These are phyloP conservation scores for Pangasianodon hypophthalmus DNA, from an alignment of 2,113 vertebrate genomes.

Conservation along the genomic window DNA sequence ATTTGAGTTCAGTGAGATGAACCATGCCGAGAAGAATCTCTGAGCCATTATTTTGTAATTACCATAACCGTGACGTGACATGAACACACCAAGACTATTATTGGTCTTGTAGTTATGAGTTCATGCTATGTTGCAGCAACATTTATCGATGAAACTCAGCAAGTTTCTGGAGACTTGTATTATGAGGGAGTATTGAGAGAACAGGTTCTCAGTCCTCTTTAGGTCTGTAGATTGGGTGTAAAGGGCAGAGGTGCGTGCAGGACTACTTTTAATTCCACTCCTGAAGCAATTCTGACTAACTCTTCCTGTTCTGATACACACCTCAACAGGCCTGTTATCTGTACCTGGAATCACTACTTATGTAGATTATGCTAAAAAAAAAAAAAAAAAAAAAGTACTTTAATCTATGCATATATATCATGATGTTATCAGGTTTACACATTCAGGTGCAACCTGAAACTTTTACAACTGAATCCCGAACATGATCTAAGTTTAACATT, in stretches of 20 bases:
- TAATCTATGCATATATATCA: background rate
- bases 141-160: background rate
- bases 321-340: background rate
- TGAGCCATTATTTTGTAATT: background rate
- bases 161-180: background rate
- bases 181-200: background rate
- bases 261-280: too few species aligned
- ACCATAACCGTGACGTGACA: background rate
- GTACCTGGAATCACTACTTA: background rate
- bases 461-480: background rate
- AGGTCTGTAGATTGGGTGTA: background rate
- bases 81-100: too few species aligned
- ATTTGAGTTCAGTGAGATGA: background rate
- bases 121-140: background rate
- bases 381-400: too few species aligned
- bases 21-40: background rate
- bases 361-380: too few species aligned
- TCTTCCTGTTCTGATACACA: background rate
- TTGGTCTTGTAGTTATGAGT: background rate
- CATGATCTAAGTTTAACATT: background rate
- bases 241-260: background rate
- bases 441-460: background rate
- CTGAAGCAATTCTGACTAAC: background rate
- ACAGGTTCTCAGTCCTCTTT: background rate
- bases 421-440: background rate